phyloP scores from a whole-genome alignment of 1,140 invertebrate species.

The Trichonephila clavata region DNA sequence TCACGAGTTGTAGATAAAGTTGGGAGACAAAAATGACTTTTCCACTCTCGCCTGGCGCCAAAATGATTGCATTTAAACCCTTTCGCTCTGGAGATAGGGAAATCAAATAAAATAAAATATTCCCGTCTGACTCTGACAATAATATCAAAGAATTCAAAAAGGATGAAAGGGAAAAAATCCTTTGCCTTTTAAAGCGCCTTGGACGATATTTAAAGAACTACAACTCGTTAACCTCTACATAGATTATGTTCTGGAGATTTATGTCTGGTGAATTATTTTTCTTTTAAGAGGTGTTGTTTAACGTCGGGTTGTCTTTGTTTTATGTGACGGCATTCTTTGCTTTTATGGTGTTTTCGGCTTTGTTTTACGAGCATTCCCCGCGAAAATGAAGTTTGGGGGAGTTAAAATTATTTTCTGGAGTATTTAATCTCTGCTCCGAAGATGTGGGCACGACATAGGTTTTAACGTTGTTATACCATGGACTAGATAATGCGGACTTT shows the following conservation, averaged over 20 bases:
- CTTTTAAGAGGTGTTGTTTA: constrained; percentile 71
- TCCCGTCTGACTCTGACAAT: constrained; percentile 1
- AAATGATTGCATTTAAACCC: constrained; percentile 62
- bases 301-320: constrained; percentile 59
- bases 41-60: constrained; percentile 18
- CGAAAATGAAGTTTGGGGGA: constrained; percentile 48
- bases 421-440: constrained; percentile 21
- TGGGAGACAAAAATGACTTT: constrained; percentile 55
- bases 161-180: not conserved
- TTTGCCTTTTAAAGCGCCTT: constrained; percentile 21
- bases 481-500: not conserved
- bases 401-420: constrained; percentile 45
- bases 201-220: constrained; percentile 55
- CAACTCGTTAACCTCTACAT: constrained; percentile 61
- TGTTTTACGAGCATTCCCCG: constrained; percentile 9
- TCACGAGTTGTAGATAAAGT: constrained; percentile 46
- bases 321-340: constrained; percentile 65
- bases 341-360: constrained; percentile 48
- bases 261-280: constrained; percentile 64
- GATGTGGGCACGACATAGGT: not conserved
- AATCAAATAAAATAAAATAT: constrained; percentile 68
- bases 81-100: not conserved
- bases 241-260: constrained; percentile 67
- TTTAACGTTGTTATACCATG: not conserved
- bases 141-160: constrained; percentile 36